Base-by-base conservation (phyloP, 2,113 vertebrate species). In the Triplophysa rosa region DNA sequence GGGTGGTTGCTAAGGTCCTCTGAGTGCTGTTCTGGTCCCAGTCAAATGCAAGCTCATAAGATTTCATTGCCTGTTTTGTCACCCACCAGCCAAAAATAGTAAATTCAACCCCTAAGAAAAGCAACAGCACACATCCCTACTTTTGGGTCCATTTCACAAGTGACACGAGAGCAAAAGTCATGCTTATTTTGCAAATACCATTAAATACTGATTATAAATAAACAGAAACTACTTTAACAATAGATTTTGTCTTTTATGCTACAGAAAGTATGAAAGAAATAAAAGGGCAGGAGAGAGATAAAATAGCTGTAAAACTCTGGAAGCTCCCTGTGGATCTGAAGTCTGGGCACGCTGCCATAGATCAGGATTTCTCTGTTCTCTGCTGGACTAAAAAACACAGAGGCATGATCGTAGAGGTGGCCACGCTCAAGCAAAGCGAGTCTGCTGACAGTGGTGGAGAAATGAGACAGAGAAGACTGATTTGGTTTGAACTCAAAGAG, bases 261-360 rank as follows among this genome's bases (percentile, higher is more conserved):
- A 54, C 68, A 79, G 52, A 54, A 70, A 82, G 68, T 84, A 80
- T 77, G 79, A 56, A 58, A 69, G 49, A 13, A 62, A 82, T 79
- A 84, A 82, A 61, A 40, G 61, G 67, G 49, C 49, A 71, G 58
- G 59, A 80, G 84, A 80, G 63, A 23, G 24, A 33, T 64, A 45
- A 56, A 37, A 76, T 62, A 66, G 82, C 75, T 80, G 63, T 87
- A 86, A 85, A 86, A 80, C 77, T 73, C 64, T 70, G 47, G 81
- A 81, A 82, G 68, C 81, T 87, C 87, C 83, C 87, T 40, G 67
- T 72, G 80, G 87, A 86, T 58, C n/a, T 66, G 11, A 37, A 54
- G 64, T 77, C 85, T 59, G 67, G 82, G 79, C 86, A 56, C 52
- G 1, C 54, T 47, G 84, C 83, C 86, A 85, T 82, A 70, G 76